Conservation (phyloP, 2,113 vertebrate species). For the Meles meles region DNA sequence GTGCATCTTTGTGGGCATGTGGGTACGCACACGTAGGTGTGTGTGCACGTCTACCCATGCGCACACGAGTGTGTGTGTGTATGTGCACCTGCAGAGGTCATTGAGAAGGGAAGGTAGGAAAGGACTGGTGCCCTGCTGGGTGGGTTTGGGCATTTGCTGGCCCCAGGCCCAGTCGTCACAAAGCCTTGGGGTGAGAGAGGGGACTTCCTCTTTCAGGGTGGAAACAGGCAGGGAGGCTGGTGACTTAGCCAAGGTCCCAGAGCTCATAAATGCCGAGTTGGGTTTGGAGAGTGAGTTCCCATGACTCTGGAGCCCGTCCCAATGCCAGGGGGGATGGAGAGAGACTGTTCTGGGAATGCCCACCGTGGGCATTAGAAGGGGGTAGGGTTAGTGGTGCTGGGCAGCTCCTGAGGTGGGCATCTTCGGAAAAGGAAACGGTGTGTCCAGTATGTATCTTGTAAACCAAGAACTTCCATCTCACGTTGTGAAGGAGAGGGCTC, state of each 20-base stretch:
- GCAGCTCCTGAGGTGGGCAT: background rate
- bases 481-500: no score
- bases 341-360: background rate
- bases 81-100: background rate
- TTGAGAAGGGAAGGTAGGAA: background rate
- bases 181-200: background rate
- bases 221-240: background rate
- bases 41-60: accelerated
- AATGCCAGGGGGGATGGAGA: background rate
- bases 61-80: background rate
- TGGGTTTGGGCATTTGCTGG: background rate
- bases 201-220: background rate
- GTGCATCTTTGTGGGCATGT: accelerated
- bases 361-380: background rate
- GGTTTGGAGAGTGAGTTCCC: background rate
- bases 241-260: background rate
- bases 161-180: background rate
- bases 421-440: no score
- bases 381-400: background rate
- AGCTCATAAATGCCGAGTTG: background rate
- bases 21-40: accelerated
- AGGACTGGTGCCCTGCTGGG: background rate
- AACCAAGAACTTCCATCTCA: background rate
- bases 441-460: no score
- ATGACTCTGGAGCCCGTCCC: background rate